phyloP scores from a whole-genome alignment of 2,888 invertebrate species.

The Gisinianus flammeolus region DNA sequence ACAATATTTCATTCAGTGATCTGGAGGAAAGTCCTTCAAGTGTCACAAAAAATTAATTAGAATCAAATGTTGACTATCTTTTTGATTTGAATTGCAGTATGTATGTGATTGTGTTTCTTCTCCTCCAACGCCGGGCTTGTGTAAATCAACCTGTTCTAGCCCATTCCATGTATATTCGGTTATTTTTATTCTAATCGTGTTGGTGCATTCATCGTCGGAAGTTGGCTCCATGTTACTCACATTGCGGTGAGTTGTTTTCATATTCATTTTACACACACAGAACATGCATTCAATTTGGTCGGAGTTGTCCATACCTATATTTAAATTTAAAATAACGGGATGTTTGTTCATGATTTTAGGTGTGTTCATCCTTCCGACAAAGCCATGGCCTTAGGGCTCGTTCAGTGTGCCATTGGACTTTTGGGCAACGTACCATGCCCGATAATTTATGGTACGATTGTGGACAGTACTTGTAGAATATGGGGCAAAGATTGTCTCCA shows the following conservation, averaged over 20 bases:
- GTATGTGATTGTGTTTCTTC: conserved; percentile 28
- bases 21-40: no score
- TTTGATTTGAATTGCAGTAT: conserved; percentile 13
- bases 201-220: conserved; percentile 90
- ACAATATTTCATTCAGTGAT: conserved; percentile 5
- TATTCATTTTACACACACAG: no score
- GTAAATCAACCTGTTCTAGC: conserved; percentile 77
- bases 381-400: conserved; percentile 92
- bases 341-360: no score
- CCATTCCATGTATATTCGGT: conserved; percentile 80
- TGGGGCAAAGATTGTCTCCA: conserved; percentile 79
- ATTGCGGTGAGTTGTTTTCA: background rate
- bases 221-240: conserved; percentile 90
- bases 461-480: conserved; percentile 79
- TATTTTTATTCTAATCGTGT: conserved; percentile 85
- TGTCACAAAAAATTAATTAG: no score
- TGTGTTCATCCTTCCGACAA: conserved; percentile 92
- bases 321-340: background rate
- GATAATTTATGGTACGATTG: conserved; percentile 90
- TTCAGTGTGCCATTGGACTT: conserved; percentile 89
- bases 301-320: background rate
- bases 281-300: no score
- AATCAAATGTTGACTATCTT: no score
- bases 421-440: conserved; percentile 94
- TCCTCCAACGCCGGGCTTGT: conserved; percentile 73